Conservation (phyloP, 2,113 vertebrate genomes). For the Gadus macrocephalus region DNA sequence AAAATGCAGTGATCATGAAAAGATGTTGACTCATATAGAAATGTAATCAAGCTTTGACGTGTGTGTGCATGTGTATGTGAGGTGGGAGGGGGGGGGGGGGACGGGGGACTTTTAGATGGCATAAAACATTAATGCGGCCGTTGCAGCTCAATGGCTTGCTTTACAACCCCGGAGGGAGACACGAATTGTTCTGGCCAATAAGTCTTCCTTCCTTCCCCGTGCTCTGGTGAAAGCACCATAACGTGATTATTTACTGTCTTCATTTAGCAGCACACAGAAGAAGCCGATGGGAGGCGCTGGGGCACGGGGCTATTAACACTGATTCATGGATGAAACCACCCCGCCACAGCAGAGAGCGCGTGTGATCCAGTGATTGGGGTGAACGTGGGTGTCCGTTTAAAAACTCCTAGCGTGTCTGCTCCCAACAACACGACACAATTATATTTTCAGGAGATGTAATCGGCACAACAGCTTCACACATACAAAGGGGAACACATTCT, state of each 20-base stretch:
- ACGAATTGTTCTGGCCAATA: constrained; percentile 40
- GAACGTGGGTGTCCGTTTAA: constrained; percentile 44
- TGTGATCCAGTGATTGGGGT: constrained; percentile 40
- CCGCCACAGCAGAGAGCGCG: constrained; percentile 25
- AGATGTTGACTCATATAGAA: constrained; percentile 7
- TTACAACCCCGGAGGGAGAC: constrained; percentile 35
- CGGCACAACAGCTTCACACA: constrained; percentile 25
- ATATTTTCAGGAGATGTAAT: background rate
- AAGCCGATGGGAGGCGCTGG: constrained; percentile 52
- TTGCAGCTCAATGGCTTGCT: constrained; percentile 30
- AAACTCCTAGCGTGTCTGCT: constrained; percentile 25
- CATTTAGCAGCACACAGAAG: constrained; percentile 47
- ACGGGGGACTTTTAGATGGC: constrained; percentile 10
- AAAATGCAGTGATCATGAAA: background rate
- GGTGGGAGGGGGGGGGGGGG: background rate
- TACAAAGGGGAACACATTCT: constrained; percentile 33
- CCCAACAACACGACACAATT: constrained; percentile 27
- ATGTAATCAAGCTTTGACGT: constrained; percentile 6
- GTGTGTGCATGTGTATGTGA: background rate
- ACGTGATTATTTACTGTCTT: constrained; percentile 59
- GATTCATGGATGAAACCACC: constrained; percentile 47
- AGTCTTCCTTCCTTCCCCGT: constrained; percentile 32
- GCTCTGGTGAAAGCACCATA: constrained; percentile 37
- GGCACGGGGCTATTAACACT: constrained; percentile 50
- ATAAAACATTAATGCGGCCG: constrained; percentile 36